Evolutionary conservation across 2,113 vertebrate genomes (phyloP).

Genomic region (Oncorhynchus masou): DNA sequence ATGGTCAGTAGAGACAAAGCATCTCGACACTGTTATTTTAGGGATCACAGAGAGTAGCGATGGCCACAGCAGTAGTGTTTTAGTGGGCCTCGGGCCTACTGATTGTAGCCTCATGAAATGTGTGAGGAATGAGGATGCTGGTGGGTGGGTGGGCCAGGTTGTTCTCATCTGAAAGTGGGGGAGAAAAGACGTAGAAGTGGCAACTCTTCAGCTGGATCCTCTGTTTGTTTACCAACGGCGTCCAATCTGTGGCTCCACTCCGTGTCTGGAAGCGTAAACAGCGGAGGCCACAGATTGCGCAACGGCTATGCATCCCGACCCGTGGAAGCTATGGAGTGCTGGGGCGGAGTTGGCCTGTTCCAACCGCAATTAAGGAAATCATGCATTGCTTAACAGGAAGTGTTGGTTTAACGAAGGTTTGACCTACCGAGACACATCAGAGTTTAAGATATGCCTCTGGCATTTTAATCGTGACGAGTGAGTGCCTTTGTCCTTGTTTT

Average conservation of each 20-base stretch:
- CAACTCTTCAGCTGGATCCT: constrained; percentile 12
- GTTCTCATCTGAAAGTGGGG: constrained; percentile 11
- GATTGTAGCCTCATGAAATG: constrained; percentile 1
- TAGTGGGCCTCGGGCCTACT: constrained; percentile 4
- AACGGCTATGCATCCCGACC: neutral
- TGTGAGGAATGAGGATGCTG: neutral
- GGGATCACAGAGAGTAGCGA: neutral
- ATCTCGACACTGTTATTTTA: neutral
- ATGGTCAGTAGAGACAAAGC: too few species aligned
- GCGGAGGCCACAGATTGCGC: constrained; percentile 32
- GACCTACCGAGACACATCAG: too few species aligned
- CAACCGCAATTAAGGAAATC: constrained; percentile 9
- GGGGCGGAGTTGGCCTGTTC: constrained; percentile 20
- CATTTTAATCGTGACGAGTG: too few species aligned
- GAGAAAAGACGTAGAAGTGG: constrained; percentile 15
- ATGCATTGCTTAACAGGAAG: constrained; percentile 11
- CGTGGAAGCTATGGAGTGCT: constrained; percentile 8
- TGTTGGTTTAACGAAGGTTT: neutral
- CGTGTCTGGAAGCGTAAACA: constrained; percentile 49
- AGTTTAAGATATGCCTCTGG: too few species aligned
- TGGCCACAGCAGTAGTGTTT: neutral
- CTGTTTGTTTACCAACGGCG: constrained; percentile 47
- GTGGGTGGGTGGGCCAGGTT: constrained; percentile 48
- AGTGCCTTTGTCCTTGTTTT: neutral
- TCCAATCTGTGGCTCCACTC: constrained; percentile 35